phyloP scores from a whole-genome alignment of 2,113 vertebrate species.

The Geococcyx californianus region DNA sequence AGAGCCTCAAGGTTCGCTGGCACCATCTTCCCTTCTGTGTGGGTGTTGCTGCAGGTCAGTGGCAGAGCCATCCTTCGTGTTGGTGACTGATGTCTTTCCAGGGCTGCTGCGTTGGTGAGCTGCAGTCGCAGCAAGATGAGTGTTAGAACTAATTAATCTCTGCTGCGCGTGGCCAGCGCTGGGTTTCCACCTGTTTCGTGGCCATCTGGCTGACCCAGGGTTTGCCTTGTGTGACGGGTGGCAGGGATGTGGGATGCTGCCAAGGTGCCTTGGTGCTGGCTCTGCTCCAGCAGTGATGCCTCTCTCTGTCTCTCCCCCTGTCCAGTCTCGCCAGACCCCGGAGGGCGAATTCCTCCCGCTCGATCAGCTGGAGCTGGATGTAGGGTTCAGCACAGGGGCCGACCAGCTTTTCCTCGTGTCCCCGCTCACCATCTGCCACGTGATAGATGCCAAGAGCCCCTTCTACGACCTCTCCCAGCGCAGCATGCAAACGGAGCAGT shows the following conservation, averaged over 20 bases:
- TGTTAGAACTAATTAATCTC: conserved; percentile 53
- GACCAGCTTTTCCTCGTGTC: conserved; percentile 99
- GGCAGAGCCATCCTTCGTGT: background rate
- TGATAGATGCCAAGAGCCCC: conserved; percentile 98
- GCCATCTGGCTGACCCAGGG: background rate
- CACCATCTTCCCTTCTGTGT: background rate
- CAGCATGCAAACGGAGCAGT: conserved; percentile 97
- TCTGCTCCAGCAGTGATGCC: conserved; percentile 54
- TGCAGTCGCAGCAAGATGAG: conserved; percentile 6
- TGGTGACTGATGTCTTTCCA: background rate
- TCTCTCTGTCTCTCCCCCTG: conserved; percentile 60
- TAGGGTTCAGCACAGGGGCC: conserved; percentile 97
- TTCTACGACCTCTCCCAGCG: conserved; percentile 98
- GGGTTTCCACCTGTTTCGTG: conserved; percentile 1
- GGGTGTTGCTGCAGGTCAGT: background rate
- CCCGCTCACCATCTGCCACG: conserved; percentile 98
- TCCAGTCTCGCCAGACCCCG: conserved; percentile 96
- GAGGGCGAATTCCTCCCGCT: conserved; percentile 98
- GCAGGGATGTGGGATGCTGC: background rate
- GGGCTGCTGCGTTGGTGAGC: background rate
- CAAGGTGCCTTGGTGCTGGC: conserved; percentile 49
- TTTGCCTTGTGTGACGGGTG: conserved; percentile 46
- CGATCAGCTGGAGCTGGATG: conserved; percentile 98
- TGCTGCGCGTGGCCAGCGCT: background rate
- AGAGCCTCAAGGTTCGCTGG: no score